Percentiles rank a stretch among this genome's conserved stretches.
Evolutionary conservation across 2,888 invertebrate species (phyloP).

Genomic region (Eilema sororculum): DNA sequence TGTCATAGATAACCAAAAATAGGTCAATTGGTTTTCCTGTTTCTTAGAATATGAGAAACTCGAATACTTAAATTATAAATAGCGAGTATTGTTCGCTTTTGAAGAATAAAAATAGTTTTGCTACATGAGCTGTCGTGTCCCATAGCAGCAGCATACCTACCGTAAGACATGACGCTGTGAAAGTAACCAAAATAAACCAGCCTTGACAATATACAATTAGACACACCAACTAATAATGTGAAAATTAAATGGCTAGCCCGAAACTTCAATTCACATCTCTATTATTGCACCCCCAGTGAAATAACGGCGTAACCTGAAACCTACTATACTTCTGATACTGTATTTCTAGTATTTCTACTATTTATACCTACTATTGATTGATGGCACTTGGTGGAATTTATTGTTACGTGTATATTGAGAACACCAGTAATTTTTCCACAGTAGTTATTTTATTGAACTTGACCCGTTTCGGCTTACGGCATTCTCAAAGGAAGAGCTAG

Average conservation of each 20-base stretch:
- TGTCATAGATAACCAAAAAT: neutral
- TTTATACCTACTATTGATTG: too few species aligned
- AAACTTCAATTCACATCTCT: too few species aligned
- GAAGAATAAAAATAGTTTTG: neutral
- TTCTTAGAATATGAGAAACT: neutral
- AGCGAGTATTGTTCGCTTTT: neutral
- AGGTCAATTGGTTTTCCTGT: neutral
- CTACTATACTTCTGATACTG: too few species aligned
- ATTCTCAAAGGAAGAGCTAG: too few species aligned
- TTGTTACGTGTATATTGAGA: too few species aligned
- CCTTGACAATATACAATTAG: neutral
- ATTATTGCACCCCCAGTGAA: too few species aligned
- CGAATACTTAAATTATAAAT: slow-evolving; percentile 1
- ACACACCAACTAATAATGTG: neutral
- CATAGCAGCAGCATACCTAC: neutral
- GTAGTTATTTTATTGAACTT: too few species aligned
- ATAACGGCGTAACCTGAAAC: too few species aligned
- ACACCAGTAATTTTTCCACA: too few species aligned
- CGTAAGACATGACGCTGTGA: neutral
- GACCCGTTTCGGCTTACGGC: too few species aligned
- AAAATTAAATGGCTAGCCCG: neutral
- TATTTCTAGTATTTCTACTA: too few species aligned
- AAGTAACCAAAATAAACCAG: neutral
- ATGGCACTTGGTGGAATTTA: too few species aligned
- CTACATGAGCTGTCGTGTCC: neutral